Evolutionary conservation across 1,140 invertebrate species (phyloP), one percentile per base, ranked within the genome.

Genomic region (Diabrotica virgifera): DNA sequence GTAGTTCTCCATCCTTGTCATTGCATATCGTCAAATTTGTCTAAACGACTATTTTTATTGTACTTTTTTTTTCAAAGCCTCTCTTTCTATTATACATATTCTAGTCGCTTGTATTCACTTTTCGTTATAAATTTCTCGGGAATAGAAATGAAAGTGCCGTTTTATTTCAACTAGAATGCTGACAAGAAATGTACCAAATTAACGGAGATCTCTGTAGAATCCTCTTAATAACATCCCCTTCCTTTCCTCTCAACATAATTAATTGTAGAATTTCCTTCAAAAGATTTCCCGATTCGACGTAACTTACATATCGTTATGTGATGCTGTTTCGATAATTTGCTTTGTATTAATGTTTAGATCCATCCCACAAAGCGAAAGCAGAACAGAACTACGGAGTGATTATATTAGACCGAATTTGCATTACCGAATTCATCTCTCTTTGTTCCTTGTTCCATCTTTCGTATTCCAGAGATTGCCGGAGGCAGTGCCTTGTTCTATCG

Each of bases 401-500:
- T 61, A 59, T 62, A 66, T 62, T 57, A 38, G 35, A 53, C 51
- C 40, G 52, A 66, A 66, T 66, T 66, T 66, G 65, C 62, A 63
- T 63, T 13, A 10, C 51, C 24, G 35, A 36, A 65, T 11, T 35
- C 36, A n/a, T 9, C 12, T 10, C 59, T 10, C 55, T 63, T 63
- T 60, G 65, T 58, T 9, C 7, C 40, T n/a, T 46, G 40, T 46
- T 46, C 14, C 53, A 52, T 57, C 62, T 63, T 50, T 52, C 62
- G 62, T 36, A 55, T 63, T 50, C 60, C 14, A 54, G 53, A 24
- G 24, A 54, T 13, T 46, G 65, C 61, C 61, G 13, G 36, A 36
- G 65, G 60, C 64, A 55, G 38, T 24, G 63, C 65, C 68, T 63
- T 62, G 68, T 70, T 72, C 60, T 61, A 63, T 59, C 54, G 69